These are phyloP conservation scores for Ceryle rudis DNA, from an alignment of 2,797 vertebrate species.

Conservation along the genomic window DNA sequence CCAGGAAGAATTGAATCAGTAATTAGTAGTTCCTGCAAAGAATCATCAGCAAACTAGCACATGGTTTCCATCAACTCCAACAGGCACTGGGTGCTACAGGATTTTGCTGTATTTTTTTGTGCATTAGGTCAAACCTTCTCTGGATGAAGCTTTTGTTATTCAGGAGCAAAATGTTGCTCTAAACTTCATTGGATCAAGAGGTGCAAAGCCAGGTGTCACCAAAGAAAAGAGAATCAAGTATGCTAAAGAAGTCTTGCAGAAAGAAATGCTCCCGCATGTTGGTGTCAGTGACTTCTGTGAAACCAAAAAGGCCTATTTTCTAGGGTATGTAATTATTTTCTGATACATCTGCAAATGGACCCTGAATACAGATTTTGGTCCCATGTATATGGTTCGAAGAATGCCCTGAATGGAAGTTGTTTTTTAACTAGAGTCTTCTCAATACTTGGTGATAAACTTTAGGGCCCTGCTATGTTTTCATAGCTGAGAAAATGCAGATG, in stretches of 20 bases:
- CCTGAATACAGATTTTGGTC: neutral
- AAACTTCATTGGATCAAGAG: slow-evolving; percentile 98
- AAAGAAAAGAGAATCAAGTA: slow-evolving; percentile 98
- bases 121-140: slow-evolving; percentile 92
- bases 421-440: neutral
- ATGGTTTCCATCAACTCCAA: neutral
- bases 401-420: accelerated
- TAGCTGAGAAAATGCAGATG: neutral
- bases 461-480: neutral
- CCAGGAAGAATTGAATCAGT: neutral
- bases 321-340: slow-evolving; percentile 85
- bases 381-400: neutral
- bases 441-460: neutral
- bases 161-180: slow-evolving; percentile 98
- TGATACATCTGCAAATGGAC: neutral
- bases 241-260: slow-evolving; percentile 97
- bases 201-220: slow-evolving; percentile 96
- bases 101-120: slow-evolving; percentile 26
- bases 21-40: neutral
- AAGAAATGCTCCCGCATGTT: slow-evolving; percentile 97
- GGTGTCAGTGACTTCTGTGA: slow-evolving; percentile 99
- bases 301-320: slow-evolving; percentile 98
- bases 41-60: neutral
- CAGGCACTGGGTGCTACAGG: neutral
- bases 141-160: slow-evolving; percentile 98